Evolutionary conservation across 2,113 vertebrate genomes (phyloP).

Genomic region (Dipodomys ordii): DNA sequence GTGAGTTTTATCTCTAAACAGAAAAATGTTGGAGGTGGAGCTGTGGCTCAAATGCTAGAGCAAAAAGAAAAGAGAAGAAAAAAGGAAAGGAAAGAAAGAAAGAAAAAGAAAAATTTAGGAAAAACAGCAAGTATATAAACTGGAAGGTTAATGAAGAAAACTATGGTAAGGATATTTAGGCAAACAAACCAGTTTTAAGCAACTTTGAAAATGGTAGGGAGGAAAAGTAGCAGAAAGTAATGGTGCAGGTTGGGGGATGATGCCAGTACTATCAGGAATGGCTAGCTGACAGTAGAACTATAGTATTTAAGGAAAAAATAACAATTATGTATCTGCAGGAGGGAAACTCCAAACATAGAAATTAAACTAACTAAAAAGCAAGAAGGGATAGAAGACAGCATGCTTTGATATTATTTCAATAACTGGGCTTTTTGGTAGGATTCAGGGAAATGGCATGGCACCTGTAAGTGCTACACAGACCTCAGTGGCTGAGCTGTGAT

Average conservation of each 20-base stretch:
- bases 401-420: not conserved
- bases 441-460: not conserved
- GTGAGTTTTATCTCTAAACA: too few relatives aligned
- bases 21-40: too few relatives aligned
- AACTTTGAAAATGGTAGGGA: not conserved
- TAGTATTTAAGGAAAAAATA: not conserved
- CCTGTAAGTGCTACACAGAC: not conserved
- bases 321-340: not conserved
- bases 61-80: too few relatives aligned
- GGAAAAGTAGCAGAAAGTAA: constrained; percentile 6
- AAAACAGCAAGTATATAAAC: not conserved
- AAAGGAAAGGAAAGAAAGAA: too few relatives aligned
- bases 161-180: too few relatives aligned
- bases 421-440: constrained; percentile 15
- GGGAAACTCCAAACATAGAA: not conserved
- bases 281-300: too few relatives aligned
- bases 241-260: not conserved
- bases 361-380: not conserved
- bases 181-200: too few relatives aligned
- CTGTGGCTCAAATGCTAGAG: too few relatives aligned
- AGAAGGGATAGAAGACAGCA: not conserved
- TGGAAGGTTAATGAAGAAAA: not conserved
- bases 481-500: not conserved
- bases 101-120: not conserved
- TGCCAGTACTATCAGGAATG: not conserved